A percentile compares a stretch with the other conserved stretches of the same genome.
Conservation (phyloP, 2,113 vertebrate species). For the Merops nubicus region DNA sequence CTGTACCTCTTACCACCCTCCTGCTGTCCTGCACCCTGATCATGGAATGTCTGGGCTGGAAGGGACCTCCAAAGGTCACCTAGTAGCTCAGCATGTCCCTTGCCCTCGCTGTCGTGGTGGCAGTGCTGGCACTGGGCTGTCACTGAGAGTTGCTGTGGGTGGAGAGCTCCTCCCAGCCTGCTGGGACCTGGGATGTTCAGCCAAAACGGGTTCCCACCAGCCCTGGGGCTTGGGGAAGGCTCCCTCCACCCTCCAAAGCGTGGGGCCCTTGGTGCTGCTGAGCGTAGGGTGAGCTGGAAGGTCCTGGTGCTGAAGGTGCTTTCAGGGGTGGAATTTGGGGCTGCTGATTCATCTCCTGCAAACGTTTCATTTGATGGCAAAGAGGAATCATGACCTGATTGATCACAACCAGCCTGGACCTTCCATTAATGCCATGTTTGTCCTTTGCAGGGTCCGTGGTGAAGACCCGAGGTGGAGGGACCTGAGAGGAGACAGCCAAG, state of each 20-base stretch:
- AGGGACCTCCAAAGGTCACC: too few species aligned
- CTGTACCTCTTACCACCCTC: not conserved
- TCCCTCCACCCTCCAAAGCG: not conserved
- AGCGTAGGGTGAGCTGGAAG: not conserved
- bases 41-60: not conserved
- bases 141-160: not conserved
- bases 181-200: not conserved
- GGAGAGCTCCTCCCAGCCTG: not conserved
- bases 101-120: rapidly evolving
- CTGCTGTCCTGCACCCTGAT: rapidly evolving
- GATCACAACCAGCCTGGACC: not conserved
- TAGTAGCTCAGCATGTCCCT: not conserved
- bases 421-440: not conserved
- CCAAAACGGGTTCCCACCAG: too few species aligned
- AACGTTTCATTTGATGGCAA: rapidly evolving
- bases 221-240: not conserved
- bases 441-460: not conserved
- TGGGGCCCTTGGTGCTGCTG: rapidly evolving
- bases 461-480: not conserved
- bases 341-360: not conserved
- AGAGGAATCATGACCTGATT: rapidly evolving
- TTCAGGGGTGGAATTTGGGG: not conserved
- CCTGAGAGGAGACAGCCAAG: not conserved
- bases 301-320: rapidly evolving
- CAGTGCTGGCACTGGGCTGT: not conserved